These are phyloP conservation scores for Corydoras sp. DNA, from an alignment of 2,113 vertebrate species.

Conservation along the genomic window DNA sequence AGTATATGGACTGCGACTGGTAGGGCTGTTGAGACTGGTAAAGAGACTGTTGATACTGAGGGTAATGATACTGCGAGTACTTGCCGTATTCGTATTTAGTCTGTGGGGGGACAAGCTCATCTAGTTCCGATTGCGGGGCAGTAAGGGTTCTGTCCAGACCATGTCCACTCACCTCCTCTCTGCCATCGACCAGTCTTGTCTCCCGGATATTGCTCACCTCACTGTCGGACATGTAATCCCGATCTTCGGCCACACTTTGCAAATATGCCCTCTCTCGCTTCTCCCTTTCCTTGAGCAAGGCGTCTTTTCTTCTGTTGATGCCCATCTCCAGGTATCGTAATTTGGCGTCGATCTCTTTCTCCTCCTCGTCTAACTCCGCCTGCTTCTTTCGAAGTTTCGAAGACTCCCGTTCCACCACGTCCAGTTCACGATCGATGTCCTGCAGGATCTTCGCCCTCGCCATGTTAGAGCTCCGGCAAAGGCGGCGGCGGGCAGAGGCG, in stretches of 20 bases:
- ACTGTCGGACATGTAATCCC: slow-evolving; percentile 98
- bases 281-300: slow-evolving; percentile 87
- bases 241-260: slow-evolving; percentile 94
- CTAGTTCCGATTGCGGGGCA: slow-evolving; percentile 87
- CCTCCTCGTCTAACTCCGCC: slow-evolving; percentile 95
- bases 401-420: slow-evolving; percentile 93
- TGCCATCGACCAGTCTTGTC: slow-evolving; percentile 62
- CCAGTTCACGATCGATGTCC: slow-evolving; percentile 94
- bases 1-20: slow-evolving; percentile 86
- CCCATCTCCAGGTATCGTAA: slow-evolving; percentile 96
- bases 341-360: slow-evolving; percentile 98
- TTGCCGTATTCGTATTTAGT: slow-evolving; percentile 85
- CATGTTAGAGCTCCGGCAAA: slow-evolving; percentile 93
- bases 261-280: slow-evolving; percentile 94
- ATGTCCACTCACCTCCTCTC: slow-evolving; percentile 67
- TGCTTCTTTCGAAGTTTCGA: slow-evolving; percentile 97
- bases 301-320: slow-evolving; percentile 94
- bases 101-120: slow-evolving; percentile 87
- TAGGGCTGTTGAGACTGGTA: slow-evolving; percentile 87
- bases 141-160: slow-evolving; percentile 87
- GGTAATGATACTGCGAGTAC: slow-evolving; percentile 88
- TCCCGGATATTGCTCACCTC: slow-evolving; percentile 91
- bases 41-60: slow-evolving; percentile 84
- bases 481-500: slow-evolving; percentile 83
- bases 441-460: slow-evolving; percentile 96